Evolutionary conservation across 2,888 invertebrate species (phyloP).

Genomic region (Agrochola lychnidis): DNA sequence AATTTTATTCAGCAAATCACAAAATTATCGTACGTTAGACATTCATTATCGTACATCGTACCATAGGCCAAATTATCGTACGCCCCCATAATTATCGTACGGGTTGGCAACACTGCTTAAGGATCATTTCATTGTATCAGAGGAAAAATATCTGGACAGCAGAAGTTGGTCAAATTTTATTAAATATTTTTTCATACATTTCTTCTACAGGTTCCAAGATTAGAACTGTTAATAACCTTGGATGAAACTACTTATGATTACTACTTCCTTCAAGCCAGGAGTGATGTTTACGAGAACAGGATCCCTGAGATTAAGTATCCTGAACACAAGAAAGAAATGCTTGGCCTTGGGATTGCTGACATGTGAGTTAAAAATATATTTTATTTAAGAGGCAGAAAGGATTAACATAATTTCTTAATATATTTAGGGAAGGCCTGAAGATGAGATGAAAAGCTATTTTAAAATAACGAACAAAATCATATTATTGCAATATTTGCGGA

Average conservation of each 20-base stretch:
- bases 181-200: not conserved
- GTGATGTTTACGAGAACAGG: constrained; percentile 95
- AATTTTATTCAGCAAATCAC: no score
- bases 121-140: not conserved
- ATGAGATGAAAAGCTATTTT: not conserved
- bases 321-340: constrained; percentile 93
- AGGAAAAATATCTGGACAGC: not conserved
- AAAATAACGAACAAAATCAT: not conserved
- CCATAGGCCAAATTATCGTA: no score
- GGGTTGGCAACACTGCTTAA: no score
- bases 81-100: no score
- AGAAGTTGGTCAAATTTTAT: no score
- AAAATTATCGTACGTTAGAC: no score
- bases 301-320: constrained; percentile 95
- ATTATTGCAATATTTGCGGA: not conserved
- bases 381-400: not conserved
- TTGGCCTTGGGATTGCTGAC: constrained; percentile 96
- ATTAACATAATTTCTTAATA: not conserved
- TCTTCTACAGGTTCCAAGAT: constrained; percentile 88
- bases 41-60: no score
- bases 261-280: constrained; percentile 95
- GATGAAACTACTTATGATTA: constrained; percentile 95
- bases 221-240: constrained; percentile 91
- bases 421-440: not conserved
- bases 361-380: constrained; percentile 91